Conservation (phyloP, 2,797 vertebrate species). For the Cryptoprocta ferox region DNA sequence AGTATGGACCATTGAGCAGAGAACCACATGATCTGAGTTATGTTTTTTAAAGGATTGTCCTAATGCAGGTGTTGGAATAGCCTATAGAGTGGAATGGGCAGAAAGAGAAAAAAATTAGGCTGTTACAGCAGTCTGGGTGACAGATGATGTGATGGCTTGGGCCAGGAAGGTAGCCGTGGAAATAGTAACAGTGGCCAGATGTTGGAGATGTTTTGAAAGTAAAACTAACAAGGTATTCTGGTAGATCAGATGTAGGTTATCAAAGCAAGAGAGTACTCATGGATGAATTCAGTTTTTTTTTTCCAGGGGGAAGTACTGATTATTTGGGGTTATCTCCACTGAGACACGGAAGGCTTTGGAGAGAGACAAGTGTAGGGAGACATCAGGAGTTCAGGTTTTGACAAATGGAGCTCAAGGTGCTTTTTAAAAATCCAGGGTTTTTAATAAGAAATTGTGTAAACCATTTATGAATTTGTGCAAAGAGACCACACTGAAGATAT, state of each 20-base stretch:
- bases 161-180: neutral
- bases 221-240: neutral
- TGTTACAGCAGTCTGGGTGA: neutral
- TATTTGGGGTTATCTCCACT: neutral
- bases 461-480: neutral
- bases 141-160: neutral
- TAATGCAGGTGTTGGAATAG: neutral
- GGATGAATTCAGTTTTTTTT: neutral
- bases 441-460: constrained; percentile 1
- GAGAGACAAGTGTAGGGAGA: neutral
- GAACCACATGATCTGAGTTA: neutral
- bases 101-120: neutral
- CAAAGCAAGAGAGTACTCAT: neutral
- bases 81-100: neutral
- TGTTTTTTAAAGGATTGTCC: neutral
- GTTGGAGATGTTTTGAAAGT: neutral
- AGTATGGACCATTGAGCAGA: neutral
- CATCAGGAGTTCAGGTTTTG: neutral
- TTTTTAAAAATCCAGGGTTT: neutral
- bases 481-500: neutral
- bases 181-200: neutral
- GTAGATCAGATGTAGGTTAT: neutral
- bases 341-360: neutral
- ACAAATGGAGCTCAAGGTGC: neutral
- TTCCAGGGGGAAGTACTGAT: neutral